Evolutionary conservation across 2,888 invertebrate species (phyloP).

Genomic region (Yponomeuta sedellus): DNA sequence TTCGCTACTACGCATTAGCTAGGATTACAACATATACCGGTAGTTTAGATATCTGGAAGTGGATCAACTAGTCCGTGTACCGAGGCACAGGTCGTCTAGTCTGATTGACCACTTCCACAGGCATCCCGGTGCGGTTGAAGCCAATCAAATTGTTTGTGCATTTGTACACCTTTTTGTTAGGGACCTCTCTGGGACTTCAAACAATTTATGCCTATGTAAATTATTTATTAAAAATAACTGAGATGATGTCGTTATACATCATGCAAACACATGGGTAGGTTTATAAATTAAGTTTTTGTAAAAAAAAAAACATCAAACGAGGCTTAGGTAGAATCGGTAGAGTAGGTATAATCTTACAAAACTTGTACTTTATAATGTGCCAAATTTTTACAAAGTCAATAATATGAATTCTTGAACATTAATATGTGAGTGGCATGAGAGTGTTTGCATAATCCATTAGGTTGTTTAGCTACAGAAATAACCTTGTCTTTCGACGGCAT

Average conservation of each 20-base stretch:
- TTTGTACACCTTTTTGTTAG: slow-evolving; percentile 1
- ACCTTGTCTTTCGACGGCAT: background rate
- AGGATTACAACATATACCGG: background rate
- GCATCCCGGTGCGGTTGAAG: slow-evolving; percentile 35
- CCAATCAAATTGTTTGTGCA: slow-evolving; percentile 30
- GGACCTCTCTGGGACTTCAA: background rate
- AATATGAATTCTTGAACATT: background rate
- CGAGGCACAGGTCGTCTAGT: slow-evolving; percentile 27
- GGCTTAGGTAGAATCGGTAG: no score
- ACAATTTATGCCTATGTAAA: background rate
- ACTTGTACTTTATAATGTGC: background rate
- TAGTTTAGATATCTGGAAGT: slow-evolving; percentile 3
- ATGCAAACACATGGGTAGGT: no score
- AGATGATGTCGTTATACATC: no score
- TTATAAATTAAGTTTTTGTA: no score
- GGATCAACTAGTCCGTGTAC: background rate
- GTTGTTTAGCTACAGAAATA: slow-evolving; percentile 1
- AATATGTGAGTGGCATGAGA: background rate
- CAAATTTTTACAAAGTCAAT: background rate
- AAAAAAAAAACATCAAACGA: no score
- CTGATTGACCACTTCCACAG: slow-evolving; percentile 68
- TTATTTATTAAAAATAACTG: background rate
- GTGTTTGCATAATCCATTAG: slow-evolving; percentile 3
- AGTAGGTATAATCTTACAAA: no score
- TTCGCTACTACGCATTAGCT: background rate